Evolutionary conservation across 1,140 invertebrate species (phyloP), one percentile per base, ranked within the genome.

Genomic region (Scaptomyza pallida): DNA sequence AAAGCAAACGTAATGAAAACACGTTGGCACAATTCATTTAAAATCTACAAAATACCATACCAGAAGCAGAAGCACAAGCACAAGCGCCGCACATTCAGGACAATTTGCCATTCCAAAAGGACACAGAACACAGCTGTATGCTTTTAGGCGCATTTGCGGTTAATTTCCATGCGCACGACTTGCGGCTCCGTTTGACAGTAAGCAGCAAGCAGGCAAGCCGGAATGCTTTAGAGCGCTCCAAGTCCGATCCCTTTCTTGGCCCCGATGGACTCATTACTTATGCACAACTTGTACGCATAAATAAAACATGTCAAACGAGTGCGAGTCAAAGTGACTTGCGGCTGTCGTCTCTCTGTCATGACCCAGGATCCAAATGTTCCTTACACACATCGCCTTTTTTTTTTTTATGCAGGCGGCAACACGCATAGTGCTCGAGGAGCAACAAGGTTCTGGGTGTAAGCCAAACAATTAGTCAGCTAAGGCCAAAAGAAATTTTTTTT

Each of bases 281-380:
- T 86, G 81, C 81, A 82, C 86, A 86, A 70, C 74, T 81, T 88
- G 81, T 89, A 67, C 67, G 82, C 81, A 86, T 88, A 88, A 86
- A 86, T 86, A 88, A 88, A 68, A 76, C 79, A 86, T 88, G 81
- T 78, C 68, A 71, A 65, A 56, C 52, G 63, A 72, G 55, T 67
- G 62, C 54, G 19, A 67, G 59, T 30, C 60, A 55, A 70, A 63
- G 50, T 70, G 60, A 70, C 67, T 70, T 63, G 67, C 51, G 67
- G 51, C 67, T 64, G 60, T 70, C 67, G 41, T 48, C 59, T 48
- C 59, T 48, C 50, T 12, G 12, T 33, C 12, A 19, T 43, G 43
- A 2, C 52, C 13, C 21, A 8, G 63, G 21, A 57, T 65, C 35
- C 63, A 41, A 41, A 33, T 12, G 19, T n/a, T 26, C 6, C 23